Base-by-base conservation (phyloP, 2,888 invertebrate species). In the Artemia sinica region DNA sequence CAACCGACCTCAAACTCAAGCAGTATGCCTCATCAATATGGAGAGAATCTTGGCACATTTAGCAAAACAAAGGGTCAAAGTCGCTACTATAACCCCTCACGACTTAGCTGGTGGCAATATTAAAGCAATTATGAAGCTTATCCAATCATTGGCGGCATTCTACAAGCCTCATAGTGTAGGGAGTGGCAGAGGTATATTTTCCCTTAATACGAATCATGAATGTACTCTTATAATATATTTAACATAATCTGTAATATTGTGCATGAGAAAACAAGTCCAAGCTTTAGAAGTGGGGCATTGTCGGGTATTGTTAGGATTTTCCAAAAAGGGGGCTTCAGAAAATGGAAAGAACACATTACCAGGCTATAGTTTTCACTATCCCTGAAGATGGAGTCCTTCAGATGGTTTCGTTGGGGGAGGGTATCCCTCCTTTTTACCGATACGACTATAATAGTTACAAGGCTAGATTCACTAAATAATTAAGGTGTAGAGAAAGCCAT, bases 81-180 rank as follows among this genome's bases (percentile, higher is more conserved):
- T 79, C 77, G 78, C 78, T 69, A 78, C 74, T 63, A 72, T 73
- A 18, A 73, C 73, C 65, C 70, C 73, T 77, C 65, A 68, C 6
- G 70, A 70, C 48, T 63, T 70, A 68, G 77, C 76, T 67, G 78
- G 77, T 69, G 79, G 80, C 1, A 79, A 80, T 71, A 72, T 79
- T 70, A 80, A 79, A 72, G 76, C 79, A 41, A 78, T 79, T 48
- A 79, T 80, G 79, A 73, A 79, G 49, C 74, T 80, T 50, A 78
- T 80, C 8, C 74, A 80, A 68, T 79, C 80, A 0, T 74, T 80
- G 67, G 80, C 80, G 7, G 79, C 79, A 49, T 79, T 80, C 73
- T 80, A 77, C 73, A 80, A 79, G 69, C 76, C 76, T 8, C 74
- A 73, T 68, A 73, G 73, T 65, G 74, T 74, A 41, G 67, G 69